These are phyloP conservation scores for Oligia fasciuncula DNA, from an alignment of 2,888 invertebrate species.

Conservation along the genomic window DNA sequence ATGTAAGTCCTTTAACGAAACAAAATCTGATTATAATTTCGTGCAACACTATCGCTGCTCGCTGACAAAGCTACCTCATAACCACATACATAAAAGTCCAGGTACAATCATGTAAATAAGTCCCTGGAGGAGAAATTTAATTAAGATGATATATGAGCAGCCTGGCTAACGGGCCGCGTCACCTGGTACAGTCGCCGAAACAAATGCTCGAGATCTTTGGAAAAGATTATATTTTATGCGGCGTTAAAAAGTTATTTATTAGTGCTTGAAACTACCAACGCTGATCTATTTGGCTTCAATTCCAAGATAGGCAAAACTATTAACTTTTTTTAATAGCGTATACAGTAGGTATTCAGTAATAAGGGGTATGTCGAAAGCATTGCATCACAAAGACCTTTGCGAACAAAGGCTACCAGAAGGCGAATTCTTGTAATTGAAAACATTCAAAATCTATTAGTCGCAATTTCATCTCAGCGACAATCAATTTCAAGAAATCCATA, in stretches of 20 bases:
- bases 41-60: slow-evolving; percentile 11
- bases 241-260: neutral
- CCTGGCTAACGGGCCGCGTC: slow-evolving; percentile 82
- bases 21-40: slow-evolving; percentile 7
- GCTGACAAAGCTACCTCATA: slow-evolving; percentile 47
- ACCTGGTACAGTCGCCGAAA: slow-evolving; percentile 77
- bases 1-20: neutral
- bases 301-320: neutral
- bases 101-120: slow-evolving; percentile 87
- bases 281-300: neutral
- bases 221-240: slow-evolving; percentile 40
- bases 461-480: no score
- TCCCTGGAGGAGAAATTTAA: slow-evolving; percentile 87
- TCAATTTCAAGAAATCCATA: no score
- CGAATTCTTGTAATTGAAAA: no score
- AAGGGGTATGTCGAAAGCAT: neutral
- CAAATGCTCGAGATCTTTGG: slow-evolving; percentile 57
- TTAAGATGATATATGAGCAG: slow-evolving; percentile 90
- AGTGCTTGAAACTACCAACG: neutral
- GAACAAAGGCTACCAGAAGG: neutral
- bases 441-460: no score
- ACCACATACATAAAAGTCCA: slow-evolving; percentile 70
- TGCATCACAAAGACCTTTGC: neutral
- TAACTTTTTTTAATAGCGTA: neutral
- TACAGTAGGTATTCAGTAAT: no score